These are phyloP conservation scores for Cyprinus carpio DNA, from an alignment of 2,113 vertebrate genomes.

Conservation along the genomic window DNA sequence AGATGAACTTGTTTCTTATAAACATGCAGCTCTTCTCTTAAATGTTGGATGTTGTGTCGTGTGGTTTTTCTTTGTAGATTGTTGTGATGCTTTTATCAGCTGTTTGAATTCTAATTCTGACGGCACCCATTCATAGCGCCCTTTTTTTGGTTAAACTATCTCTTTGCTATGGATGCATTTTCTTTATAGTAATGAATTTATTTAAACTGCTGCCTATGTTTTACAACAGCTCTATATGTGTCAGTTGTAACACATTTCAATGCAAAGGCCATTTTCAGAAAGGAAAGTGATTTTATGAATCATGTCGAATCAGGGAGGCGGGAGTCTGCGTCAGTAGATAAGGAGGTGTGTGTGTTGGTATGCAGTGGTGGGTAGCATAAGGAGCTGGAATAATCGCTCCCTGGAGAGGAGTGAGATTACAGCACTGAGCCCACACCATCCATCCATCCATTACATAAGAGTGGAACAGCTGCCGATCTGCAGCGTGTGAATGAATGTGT, in stretches of 20 bases:
- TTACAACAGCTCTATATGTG: not conserved
- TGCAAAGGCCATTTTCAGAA: not conserved
- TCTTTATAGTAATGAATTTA: not conserved
- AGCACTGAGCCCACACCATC: slow-evolving; percentile 67
- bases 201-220: not conserved
- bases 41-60: too few relatives aligned
- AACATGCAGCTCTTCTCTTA: too few relatives aligned
- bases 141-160: not conserved
- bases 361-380: slow-evolving; percentile 53
- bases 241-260: not conserved
- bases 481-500: slow-evolving; percentile 47
- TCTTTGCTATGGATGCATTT: not conserved
- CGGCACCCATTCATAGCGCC: not conserved
- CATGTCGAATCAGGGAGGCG: slow-evolving; percentile 49
- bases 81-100: too few relatives aligned
- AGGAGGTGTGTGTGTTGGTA: slow-evolving; percentile 62
- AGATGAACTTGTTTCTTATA: too few relatives aligned
- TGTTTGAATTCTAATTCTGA: not conserved
- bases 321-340: slow-evolving; percentile 53
- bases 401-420: slow-evolving; percentile 61
- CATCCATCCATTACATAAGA: slow-evolving; percentile 68
- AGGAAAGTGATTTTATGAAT: slow-evolving; percentile 48
- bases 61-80: too few relatives aligned
- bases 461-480: slow-evolving; percentile 55
- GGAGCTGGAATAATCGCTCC: slow-evolving; percentile 63